Conservation (phyloP, 2,113 vertebrate species). For the Oriolus oriolus region DNA sequence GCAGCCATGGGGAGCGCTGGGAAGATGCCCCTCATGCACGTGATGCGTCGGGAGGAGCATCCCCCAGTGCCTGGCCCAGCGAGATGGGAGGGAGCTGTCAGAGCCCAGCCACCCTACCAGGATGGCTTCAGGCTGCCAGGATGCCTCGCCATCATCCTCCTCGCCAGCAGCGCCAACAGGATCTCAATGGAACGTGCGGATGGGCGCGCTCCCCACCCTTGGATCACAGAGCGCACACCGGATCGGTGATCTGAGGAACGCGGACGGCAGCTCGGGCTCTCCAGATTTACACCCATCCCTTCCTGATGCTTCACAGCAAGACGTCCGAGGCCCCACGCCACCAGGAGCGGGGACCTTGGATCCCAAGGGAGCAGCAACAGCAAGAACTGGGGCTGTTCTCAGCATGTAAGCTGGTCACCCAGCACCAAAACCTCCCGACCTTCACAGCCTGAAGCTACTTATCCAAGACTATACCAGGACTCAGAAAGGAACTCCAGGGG, state of each 20-base stretch:
- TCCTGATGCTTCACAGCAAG: neutral
- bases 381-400: neutral
- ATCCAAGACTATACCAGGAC: neutral
- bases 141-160: neutral
- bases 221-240: neutral
- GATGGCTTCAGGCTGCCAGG: neutral
- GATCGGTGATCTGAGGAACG: neutral
- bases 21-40: neutral
- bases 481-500: neutral
- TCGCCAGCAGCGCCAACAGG: accelerated
- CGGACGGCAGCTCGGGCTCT: neutral
- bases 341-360: neutral
- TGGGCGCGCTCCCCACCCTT: accelerated
- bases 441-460: neutral
- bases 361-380: neutral
- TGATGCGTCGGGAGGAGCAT: neutral
- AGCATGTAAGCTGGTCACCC: neutral
- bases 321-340: accelerated
- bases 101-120: neutral
- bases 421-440: neutral
- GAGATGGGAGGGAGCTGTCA: neutral
- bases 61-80: neutral
- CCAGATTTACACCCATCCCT: neutral
- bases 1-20: accelerated
- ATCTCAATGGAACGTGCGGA: accelerated